These are phyloP conservation scores for Habropoda laboriosa DNA, from an alignment of 1,140 invertebrate genomes.

Conservation along the genomic window DNA sequence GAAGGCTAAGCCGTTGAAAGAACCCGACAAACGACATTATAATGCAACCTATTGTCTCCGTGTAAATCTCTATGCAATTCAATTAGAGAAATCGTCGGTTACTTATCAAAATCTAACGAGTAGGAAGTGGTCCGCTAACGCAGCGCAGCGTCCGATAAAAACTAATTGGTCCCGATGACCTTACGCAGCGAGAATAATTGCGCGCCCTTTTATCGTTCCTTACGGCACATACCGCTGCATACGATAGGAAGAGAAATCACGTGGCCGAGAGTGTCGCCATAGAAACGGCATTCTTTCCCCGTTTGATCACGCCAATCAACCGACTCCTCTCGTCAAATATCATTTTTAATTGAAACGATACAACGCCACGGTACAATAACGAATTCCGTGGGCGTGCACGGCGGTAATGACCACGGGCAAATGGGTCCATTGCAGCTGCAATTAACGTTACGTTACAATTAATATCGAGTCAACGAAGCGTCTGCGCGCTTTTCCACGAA, in stretches of 20 bases:
- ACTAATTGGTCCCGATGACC: constrained; percentile 41
- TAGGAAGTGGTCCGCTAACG: constrained; percentile 27
- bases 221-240: too few species aligned
- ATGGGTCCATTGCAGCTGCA: constrained; percentile 38
- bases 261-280: neutral
- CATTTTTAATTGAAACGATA: constrained; percentile 38
- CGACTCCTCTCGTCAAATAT: constrained; percentile 2
- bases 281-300: constrained; percentile 7
- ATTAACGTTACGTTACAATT: constrained; percentile 50
- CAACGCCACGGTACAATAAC: constrained; percentile 30
- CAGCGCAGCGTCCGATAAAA: constrained; percentile 43
- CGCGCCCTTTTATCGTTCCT: constrained; percentile 30
- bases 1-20: neutral
- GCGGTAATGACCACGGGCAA: constrained; percentile 31
- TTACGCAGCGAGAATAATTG: constrained; percentile 23
- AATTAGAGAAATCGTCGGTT: neutral
- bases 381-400: constrained; percentile 25
- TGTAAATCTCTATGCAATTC: neutral
- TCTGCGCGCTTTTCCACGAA: constrained; percentile 2
- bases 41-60: too few species aligned
- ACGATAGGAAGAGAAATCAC: constrained; percentile 8
- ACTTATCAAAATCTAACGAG: constrained; percentile 4
- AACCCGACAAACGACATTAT: neutral
- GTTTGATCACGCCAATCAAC: neutral
- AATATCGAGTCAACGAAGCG: constrained; percentile 52